Evolutionary conservation across 2,888 invertebrate species (phyloP).

Genomic region (Scaptomyza reducta): DNA sequence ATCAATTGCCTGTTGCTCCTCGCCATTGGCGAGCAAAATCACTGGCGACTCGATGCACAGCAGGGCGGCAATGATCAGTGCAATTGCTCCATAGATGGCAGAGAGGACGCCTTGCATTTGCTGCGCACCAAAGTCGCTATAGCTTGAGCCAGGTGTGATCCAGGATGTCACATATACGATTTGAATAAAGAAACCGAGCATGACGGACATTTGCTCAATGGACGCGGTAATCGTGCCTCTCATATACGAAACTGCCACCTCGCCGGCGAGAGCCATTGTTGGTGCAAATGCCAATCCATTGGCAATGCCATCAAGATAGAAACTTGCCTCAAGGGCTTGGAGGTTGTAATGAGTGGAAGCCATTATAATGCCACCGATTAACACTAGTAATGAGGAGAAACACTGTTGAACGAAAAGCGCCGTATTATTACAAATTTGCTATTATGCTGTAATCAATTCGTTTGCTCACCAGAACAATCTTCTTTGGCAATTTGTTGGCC

Average conservation of each 20-base stretch:
- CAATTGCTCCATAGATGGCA: conserved; percentile 60
- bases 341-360: conserved; percentile 30
- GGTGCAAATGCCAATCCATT: conserved; percentile 77
- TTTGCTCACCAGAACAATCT: conserved; percentile 63
- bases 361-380: conserved; percentile 69
- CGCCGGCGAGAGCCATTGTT: conserved; percentile 74
- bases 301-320: conserved; percentile 80
- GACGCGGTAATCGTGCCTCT: conserved; percentile 61
- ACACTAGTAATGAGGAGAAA: conserved; percentile 59
- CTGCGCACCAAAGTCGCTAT: conserved; percentile 33
- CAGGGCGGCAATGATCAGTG: conserved; percentile 43
- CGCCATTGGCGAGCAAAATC: conserved; percentile 60
- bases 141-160: neutral
- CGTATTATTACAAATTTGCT: neutral
- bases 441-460: neutral
- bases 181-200: conserved; percentile 69
- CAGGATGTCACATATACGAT: conserved; percentile 45
- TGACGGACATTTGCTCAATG: conserved; percentile 59
- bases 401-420: conserved; percentile 40
- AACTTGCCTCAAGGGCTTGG: conserved; percentile 45
- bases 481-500: conserved; percentile 69
- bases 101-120: conserved; percentile 69
- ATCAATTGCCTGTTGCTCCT: conserved; percentile 73
- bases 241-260: conserved; percentile 57
- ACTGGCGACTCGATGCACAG: conserved; percentile 77